Evolutionary conservation across 2,113 vertebrate genomes (phyloP).

Genomic region (Pedionomus torquatus): DNA sequence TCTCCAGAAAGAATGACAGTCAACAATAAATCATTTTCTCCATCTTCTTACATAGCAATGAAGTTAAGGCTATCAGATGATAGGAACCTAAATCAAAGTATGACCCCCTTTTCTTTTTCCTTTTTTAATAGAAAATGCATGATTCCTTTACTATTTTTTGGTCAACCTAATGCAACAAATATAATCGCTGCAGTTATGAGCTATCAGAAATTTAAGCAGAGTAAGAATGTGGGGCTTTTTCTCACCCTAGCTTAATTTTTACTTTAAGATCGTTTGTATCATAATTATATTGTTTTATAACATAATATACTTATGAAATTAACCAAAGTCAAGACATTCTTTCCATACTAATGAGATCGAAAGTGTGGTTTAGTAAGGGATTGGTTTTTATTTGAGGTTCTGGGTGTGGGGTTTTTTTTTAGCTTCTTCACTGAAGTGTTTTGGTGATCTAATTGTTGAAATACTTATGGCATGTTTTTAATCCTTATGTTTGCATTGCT

Average conservation of each 20-base stretch:
- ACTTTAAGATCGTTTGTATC: background rate
- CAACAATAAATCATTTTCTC: constrained; percentile 73
- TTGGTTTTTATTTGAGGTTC: background rate
- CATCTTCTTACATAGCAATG: constrained; percentile 69
- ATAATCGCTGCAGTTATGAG: background rate
- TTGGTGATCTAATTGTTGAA: background rate
- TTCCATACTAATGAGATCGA: background rate
- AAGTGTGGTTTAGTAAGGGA: background rate
- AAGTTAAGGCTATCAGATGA: constrained; percentile 69
- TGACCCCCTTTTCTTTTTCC: background rate
- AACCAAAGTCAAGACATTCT: background rate
- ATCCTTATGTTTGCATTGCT: background rate
- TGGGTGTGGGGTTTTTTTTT: background rate
- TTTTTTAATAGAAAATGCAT: constrained; percentile 7
- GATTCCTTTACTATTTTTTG: constrained; percentile 26
- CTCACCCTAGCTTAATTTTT: background rate
- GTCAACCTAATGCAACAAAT: background rate
- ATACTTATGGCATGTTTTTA: background rate
- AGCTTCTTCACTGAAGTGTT: background rate
- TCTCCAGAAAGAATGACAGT: constrained; percentile 75
- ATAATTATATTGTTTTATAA: background rate
- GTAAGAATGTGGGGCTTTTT: background rate
- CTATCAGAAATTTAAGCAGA: background rate
- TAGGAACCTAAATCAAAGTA: constrained; percentile 72
- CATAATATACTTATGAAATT: background rate